These are phyloP conservation scores for Empidonax alnorum DNA, from an alignment of 2,113 vertebrate genomes.

Conservation along the genomic window DNA sequence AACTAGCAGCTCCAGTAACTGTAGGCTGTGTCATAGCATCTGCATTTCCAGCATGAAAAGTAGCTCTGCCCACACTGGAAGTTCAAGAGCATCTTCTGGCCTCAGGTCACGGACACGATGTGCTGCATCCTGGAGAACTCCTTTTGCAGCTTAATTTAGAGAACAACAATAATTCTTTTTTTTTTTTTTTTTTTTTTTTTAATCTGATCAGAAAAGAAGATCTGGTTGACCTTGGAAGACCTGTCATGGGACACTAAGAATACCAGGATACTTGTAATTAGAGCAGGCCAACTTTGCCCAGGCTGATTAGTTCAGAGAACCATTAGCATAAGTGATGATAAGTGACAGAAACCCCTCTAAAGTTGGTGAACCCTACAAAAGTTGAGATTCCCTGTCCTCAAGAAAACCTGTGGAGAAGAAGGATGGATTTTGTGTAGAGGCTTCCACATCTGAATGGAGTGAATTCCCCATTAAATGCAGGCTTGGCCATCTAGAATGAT, in stretches of 20 bases:
- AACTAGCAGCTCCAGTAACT: neutral
- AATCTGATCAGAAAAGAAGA: neutral
- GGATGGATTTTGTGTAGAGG: neutral
- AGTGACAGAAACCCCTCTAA: neutral
- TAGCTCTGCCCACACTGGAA: neutral
- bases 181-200: neutral
- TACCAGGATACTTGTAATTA: neutral
- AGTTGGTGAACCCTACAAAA: neutral
- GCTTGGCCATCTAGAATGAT: neutral
- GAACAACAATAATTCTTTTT: neutral
- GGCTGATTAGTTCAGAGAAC: neutral
- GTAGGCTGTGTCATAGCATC: constrained; percentile 48
- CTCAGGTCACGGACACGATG: neutral
- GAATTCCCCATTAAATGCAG: neutral
- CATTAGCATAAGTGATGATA: neutral
- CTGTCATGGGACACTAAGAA: neutral
- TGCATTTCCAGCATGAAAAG: constrained; percentile 43
- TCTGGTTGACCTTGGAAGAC: neutral
- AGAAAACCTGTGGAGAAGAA: neutral
- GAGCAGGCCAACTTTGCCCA: neutral
- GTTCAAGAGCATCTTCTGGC: neutral
- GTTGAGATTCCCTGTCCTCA: neutral
- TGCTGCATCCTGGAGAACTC: neutral
- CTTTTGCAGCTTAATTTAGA: neutral
- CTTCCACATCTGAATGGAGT: neutral